phyloP scores from a whole-genome alignment of 2,113 vertebrate genomes.

The Heptranchias perlo region DNA sequence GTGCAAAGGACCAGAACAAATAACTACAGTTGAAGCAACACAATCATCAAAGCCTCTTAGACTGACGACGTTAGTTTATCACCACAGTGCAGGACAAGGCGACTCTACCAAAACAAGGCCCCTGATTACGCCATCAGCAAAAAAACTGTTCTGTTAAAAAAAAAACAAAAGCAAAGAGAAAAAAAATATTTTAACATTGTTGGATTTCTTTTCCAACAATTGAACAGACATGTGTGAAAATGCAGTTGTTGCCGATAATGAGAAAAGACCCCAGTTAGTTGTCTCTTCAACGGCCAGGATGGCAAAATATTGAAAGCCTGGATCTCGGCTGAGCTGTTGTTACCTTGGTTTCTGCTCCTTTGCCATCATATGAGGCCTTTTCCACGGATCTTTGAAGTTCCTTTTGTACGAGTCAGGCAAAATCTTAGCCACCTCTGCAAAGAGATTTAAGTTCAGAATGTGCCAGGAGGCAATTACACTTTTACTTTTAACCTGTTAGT shows the following conservation, averaged over 20 bases:
- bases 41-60: neutral
- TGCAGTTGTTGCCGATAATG: neutral
- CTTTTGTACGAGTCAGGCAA: conserved; percentile 68
- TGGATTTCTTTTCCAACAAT: neutral
- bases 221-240: no score
- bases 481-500: neutral
- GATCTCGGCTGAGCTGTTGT: neutral
- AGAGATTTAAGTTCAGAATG: conserved; percentile 32
- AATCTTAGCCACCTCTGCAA: conserved; percentile 72
- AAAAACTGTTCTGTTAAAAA: no score
- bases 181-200: neutral
- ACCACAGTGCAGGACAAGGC: neutral
- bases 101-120: neutral
- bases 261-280: neutral
- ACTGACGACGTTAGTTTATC: neutral
- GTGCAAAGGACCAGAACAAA: neutral
- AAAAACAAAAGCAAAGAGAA: neutral
- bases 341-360: conserved; percentile 64
- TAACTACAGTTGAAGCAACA: neutral
- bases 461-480: no score
- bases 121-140: neutral
- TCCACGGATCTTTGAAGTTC: conserved; percentile 73
- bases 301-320: neutral
- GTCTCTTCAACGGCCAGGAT: neutral
- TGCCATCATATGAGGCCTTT: conserved; percentile 61